These are phyloP conservation scores for Epinotia brunnichana DNA, from an alignment of 2,888 invertebrate genomes.

Conservation along the genomic window DNA sequence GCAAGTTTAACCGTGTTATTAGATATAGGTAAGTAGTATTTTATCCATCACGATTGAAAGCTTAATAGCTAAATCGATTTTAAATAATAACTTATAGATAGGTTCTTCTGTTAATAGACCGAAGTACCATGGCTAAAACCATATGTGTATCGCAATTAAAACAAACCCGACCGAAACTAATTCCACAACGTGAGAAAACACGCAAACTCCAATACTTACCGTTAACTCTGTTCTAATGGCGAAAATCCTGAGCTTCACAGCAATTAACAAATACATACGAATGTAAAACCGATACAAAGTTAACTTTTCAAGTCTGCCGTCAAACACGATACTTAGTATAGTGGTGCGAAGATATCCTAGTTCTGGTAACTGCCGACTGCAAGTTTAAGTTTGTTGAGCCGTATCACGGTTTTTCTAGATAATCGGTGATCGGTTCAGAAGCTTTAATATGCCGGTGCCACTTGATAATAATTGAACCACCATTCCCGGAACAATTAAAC, in stretches of 20 bases:
- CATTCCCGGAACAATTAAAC: conserved; percentile 52
- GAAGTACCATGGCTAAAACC: conserved; percentile 31
- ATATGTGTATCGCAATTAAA: conserved; percentile 45
- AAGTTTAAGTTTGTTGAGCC: conserved; percentile 48
- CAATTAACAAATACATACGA: conserved; percentile 27
- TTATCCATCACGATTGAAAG: too few species aligned
- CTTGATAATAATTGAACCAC: conserved; percentile 60
- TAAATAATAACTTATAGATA: conserved; percentile 16
- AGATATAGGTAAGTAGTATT: too few species aligned
- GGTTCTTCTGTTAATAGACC: conserved; percentile 11
- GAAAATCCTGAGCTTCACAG: conserved; percentile 51
- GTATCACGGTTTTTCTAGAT: conserved; percentile 73
- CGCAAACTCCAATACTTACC: conserved; percentile 65
- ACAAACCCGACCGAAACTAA: conserved; percentile 60
- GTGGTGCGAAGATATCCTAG: not conserved
- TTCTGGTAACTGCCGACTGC: not conserved
- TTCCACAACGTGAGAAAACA: conserved; percentile 70
- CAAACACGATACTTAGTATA: not conserved
- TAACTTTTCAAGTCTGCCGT: conserved; percentile 3
- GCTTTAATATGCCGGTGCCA: conserved; percentile 68
- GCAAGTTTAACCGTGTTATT: too few species aligned
- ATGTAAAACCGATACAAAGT: conserved; percentile 19
- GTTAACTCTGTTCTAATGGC: conserved; percentile 59
- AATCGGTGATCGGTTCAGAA: conserved; percentile 75
- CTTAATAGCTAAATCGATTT: conserved; percentile 7